These are phyloP conservation scores for Drosophila pseudoobscura DNA, from an alignment of 1,140 invertebrate genomes.

Conservation along the genomic window DNA sequence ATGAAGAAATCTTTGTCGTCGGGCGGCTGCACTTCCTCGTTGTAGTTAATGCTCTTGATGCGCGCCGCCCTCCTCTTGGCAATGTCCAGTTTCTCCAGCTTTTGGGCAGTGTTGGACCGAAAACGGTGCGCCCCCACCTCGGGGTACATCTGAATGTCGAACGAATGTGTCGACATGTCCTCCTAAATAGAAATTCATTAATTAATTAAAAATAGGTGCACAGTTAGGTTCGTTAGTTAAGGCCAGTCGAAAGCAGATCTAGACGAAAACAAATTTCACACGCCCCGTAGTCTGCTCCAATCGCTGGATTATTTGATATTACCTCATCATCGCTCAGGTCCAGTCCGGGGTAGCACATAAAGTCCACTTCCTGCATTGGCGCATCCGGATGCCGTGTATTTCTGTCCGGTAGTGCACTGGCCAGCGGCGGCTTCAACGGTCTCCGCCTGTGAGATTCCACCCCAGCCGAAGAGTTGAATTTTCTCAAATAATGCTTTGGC, in stretches of 20 bases:
- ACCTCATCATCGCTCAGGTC: slow-evolving; percentile 90
- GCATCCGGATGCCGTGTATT: slow-evolving; percentile 43
- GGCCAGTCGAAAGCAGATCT: too few species aligned
- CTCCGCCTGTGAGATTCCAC: slow-evolving; percentile 57
- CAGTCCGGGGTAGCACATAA: slow-evolving; percentile 89
- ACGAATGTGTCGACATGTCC: slow-evolving; percentile 87
- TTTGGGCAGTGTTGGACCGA: slow-evolving; percentile 94
- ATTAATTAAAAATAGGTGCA: too few species aligned
- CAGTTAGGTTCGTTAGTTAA: too few species aligned
- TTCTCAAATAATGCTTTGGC: slow-evolving; percentile 86
- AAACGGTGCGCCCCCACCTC: slow-evolving; percentile 90
- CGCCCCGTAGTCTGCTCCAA: too few species aligned
- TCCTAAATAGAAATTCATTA: slow-evolving; percentile 66
- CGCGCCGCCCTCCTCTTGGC: slow-evolving; percentile 92
- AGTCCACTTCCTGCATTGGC: slow-evolving; percentile 84
- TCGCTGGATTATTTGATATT: too few species aligned
- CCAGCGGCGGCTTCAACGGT: slow-evolving; percentile 52
- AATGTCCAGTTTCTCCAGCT: slow-evolving; percentile 94
- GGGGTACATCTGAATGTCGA: slow-evolving; percentile 89
- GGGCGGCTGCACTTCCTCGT: slow-evolving; percentile 83
- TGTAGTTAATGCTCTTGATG: slow-evolving; percentile 91
- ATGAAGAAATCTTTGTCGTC: slow-evolving; percentile 89
- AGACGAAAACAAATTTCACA: too few species aligned
- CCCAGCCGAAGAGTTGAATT: slow-evolving; percentile 59
- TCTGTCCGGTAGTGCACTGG: slow-evolving; percentile 21